phyloP scores from a whole-genome alignment of 2,797 vertebrate genomes.

The Pseudochirops cupreus region DNA sequence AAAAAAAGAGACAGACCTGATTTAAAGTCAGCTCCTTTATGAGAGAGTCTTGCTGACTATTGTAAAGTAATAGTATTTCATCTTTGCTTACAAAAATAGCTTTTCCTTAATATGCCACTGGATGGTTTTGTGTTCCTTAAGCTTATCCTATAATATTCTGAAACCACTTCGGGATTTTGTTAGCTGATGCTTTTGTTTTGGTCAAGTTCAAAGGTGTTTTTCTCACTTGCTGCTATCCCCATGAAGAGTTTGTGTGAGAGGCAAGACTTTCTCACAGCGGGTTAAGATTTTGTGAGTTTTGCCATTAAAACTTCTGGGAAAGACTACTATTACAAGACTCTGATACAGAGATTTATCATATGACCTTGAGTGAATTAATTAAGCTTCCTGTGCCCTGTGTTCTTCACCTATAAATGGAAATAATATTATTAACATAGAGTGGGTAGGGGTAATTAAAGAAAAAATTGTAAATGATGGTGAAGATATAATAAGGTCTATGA shows the following conservation, averaged over 20 bases:
- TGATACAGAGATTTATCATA: neutral
- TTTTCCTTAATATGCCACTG: neutral
- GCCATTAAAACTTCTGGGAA: neutral
- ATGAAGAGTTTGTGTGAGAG: neutral
- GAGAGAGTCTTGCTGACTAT: neutral
- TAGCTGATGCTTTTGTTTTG: neutral
- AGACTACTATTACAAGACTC: neutral
- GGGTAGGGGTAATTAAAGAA: neutral
- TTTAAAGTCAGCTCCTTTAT: constrained; percentile 28
- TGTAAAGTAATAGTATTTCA: neutral
- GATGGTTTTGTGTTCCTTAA: neutral
- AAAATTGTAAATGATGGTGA: neutral
- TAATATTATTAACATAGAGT: neutral
- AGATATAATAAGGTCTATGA: neutral
- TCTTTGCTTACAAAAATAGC: neutral
- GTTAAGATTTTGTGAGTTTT: neutral
- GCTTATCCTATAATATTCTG: neutral
- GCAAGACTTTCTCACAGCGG: neutral
- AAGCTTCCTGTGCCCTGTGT: neutral
- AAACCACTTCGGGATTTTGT: neutral
- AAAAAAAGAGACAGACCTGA: neutral
- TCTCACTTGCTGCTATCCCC: neutral
- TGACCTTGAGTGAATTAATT: neutral
- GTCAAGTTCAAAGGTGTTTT: neutral
- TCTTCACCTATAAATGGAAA: constrained; percentile 23